Base-by-base conservation (phyloP, 2,113 vertebrate genomes). In the Chaetorhynchus papuensis region DNA sequence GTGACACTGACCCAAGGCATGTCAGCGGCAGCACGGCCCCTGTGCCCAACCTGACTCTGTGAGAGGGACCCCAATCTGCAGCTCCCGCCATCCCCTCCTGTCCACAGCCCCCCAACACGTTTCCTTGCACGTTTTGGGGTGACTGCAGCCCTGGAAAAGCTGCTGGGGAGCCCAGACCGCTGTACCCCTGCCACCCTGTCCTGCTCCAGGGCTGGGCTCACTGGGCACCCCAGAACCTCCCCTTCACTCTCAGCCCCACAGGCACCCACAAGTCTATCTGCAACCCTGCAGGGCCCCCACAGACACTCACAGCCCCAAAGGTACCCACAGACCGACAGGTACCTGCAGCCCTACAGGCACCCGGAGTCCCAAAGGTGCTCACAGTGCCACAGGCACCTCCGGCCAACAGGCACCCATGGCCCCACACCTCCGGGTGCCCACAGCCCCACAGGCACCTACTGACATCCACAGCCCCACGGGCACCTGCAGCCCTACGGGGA, bases 161-260 rank as follows among this genome's bases (percentile, higher is more conserved):
- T 42, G 22, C 27, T 2, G 5, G 20, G 31, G 37, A 65, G 33
- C 22, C 24, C 0, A 0, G 42, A 23, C 2, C 0, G 22, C 31
- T 15, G 41, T 41, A 10, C 14, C 28, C 26, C 72, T 24, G 7
- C 21, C 22, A 21, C 56, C 15, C n/a, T 4, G 4, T 66, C 33
- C 44, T 24, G 74, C 52, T 41, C 47, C 19, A 3, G 28, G 30
- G 20, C 31, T 44, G 44, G 26, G 56, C n/a, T 87, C 74, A 4
- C 41, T 0, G 2, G 19, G 66, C 4, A 10, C 77, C 54, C 81
- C 87, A 19, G 12, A 57, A 9, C 81, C 20, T 26, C 53, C 7
- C 35, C 5, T 4, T 49, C 28, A 49, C 47, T 26, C 30, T 1
- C 12, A 37, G 54, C 23, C 66, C 57, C 35, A 22, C 4, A 4